These are phyloP conservation scores for Melanchra persicariae DNA, from an alignment of 2,888 invertebrate species.

Conservation along the genomic window DNA sequence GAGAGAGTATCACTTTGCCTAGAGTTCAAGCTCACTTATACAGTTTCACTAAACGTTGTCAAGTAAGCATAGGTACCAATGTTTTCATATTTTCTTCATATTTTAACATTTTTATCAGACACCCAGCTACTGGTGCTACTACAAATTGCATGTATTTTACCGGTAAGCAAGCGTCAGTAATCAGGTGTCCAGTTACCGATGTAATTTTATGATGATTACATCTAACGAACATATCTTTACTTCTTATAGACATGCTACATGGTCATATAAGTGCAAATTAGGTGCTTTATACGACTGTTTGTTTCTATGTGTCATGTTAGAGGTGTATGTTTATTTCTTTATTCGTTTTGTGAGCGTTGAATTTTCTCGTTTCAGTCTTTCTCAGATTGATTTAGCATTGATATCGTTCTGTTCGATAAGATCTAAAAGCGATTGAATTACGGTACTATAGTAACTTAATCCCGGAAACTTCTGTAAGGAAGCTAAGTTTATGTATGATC, in stretches of 20 bases:
- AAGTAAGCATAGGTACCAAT: not conserved
- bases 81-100: not conserved
- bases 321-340: not conserved
- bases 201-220: conserved; percentile 58
- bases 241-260: conserved; percentile 46
- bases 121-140: conserved; percentile 19
- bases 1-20: too few species aligned
- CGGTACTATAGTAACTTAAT: conserved; percentile 25
- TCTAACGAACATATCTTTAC: conserved; percentile 28
- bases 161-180: conserved; percentile 34
- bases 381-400: not conserved
- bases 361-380: not conserved
- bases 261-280: conserved; percentile 49
- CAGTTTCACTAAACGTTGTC: not conserved
- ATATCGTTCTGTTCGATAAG: conserved; percentile 23
- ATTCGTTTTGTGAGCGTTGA: not conserved
- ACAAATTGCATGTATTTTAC: conserved; percentile 24
- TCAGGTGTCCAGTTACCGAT: conserved; percentile 58
- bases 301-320: conserved; percentile 29
- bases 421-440: conserved; percentile 36
- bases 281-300: conserved; percentile 14
- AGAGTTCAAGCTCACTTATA: too few species aligned
- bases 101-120: conserved; percentile 2
- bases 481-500: conserved; percentile 35
- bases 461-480: conserved; percentile 38